Evolutionary conservation across 2,797 vertebrate species (phyloP), one percentile per base, ranked within the genome.

Genomic region (Poecile montanus): DNA sequence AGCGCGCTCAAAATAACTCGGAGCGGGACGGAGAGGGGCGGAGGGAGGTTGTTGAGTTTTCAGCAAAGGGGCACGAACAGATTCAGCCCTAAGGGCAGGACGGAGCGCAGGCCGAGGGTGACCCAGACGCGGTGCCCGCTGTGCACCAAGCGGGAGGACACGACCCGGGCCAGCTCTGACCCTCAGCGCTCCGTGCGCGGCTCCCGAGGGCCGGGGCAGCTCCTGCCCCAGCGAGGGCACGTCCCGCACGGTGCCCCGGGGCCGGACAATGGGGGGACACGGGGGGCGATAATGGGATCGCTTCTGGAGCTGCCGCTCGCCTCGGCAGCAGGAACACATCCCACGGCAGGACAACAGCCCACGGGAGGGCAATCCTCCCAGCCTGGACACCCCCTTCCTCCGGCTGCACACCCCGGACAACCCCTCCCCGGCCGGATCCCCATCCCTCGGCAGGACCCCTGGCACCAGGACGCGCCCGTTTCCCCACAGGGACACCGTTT

Each of bases 21-120:
- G 44, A 30, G 47, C 8, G 3, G 25, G 19, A 34, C 1, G 10
- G 3, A 5, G 6, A 7, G 2, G 4, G 21, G 13, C 18, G 3
- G 9, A 25, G 7, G 25, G 12, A 19, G 19, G 27, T 14, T 29
- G 18, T 0, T 18, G n/a, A 2, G 21, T 13, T 61, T 34, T 30
- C 25, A 42, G n/a, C 16, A 16, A 42, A 27, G 2, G 20, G 22
- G 5, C 7, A 25, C 0, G 10, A 18, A n/a, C 2, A 25, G 26
- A 13, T 16, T 19, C 5, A 25, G 57, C 32, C 2, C 13, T 22
- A 6, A 27, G 34, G 45, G 53, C 58, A 47, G 51, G 13, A 13
- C 6, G 2, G 13, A 61, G 62, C 1, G 26, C 56, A 25, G 8
- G 30, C 63, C 57, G 10, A 30, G n/a, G 18, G 70, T 17, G 1